Evolutionary conservation across 1,140 invertebrate species (phyloP), one percentile per base, ranked within the genome.

Genomic region (Cylas formicarius): DNA sequence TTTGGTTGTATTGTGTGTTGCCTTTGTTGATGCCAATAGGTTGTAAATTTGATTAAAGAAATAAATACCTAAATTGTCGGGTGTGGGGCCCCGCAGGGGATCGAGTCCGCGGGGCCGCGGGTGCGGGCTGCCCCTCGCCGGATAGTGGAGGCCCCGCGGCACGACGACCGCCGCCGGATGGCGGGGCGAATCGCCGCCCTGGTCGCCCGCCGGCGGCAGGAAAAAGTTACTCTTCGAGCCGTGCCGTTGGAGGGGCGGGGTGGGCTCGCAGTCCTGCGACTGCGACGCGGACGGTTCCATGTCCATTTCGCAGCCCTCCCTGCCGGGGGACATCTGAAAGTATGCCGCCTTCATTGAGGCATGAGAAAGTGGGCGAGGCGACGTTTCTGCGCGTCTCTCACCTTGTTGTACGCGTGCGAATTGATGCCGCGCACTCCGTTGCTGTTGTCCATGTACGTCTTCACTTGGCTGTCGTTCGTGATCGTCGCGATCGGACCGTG

Each of bases 361-460:
- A 26, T 26, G 18, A 16, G 5, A 4, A 35, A 6, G n/a, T 4
- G 21, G 5, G 11, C n/a, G 21, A 7, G 5, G 16, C 13, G 1
- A 9, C 8, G 8, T 27, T 24, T 26, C 34, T 35, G 20, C n/a
- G 10, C 21, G 32, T 17, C 20, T 47, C 34, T 75, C 72, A 92
- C 87, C 82, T 90, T 91, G 76, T 90, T 91, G 72, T 92, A 91
- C 71, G 86, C 84, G 72, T 87, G 88, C 66, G 84, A 84, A 75
- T 82, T 86, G 67, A 75, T 68, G 71, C 75, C 77, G 70, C 80
- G 69, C 72, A 83, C 78, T 68, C 87, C 88, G 78, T 92, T 92
- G 69, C 82, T 88, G 73, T 90, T 91, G 74, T 93, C 91, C 76
- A 90, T 89, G 77, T 93, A 95, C 63, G 92, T 90, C 78, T 92